Conservation (phyloP, 1,140 invertebrate genomes). For the Sycobia sp. region DNA sequence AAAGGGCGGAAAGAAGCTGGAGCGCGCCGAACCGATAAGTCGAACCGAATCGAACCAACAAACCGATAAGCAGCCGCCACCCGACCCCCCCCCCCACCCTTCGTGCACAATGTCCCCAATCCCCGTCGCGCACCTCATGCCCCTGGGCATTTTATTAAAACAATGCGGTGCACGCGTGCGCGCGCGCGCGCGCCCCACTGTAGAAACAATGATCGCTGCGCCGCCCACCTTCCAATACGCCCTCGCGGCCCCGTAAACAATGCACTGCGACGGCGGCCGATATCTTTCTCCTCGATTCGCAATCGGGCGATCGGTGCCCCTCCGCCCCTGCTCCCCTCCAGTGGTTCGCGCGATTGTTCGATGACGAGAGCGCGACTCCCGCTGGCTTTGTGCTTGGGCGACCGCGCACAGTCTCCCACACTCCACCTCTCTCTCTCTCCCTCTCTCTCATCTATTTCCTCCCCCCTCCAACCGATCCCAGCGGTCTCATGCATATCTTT, state of each 20-base stretch:
- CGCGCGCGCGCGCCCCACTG: too few species aligned
- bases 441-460: background rate
- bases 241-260: conserved; percentile 36
- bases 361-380: background rate
- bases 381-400: too few species aligned
- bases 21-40: conserved; percentile 14
- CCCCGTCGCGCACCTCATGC: conserved; percentile 44
- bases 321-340: too few species aligned
- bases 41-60: conserved; percentile 42
- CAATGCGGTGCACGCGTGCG: too few species aligned
- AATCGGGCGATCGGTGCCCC: conserved; percentile 17
- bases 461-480: too few species aligned
- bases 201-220: conserved; percentile 27
- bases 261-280: conserved; percentile 38
- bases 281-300: conserved; percentile 43
- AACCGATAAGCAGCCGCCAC: too few species aligned
- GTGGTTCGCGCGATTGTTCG: conserved; percentile 8
- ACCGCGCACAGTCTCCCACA: too few species aligned
- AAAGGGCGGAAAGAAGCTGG: too few species aligned
- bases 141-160: conserved; percentile 51
- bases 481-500: too few species aligned
- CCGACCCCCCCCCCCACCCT: too few species aligned
- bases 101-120: background rate
- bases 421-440: background rate
- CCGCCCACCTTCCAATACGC: conserved; percentile 5